These are phyloP conservation scores for Linnaemya tessellans DNA, from an alignment of 2,888 invertebrate species.

Conservation along the genomic window DNA sequence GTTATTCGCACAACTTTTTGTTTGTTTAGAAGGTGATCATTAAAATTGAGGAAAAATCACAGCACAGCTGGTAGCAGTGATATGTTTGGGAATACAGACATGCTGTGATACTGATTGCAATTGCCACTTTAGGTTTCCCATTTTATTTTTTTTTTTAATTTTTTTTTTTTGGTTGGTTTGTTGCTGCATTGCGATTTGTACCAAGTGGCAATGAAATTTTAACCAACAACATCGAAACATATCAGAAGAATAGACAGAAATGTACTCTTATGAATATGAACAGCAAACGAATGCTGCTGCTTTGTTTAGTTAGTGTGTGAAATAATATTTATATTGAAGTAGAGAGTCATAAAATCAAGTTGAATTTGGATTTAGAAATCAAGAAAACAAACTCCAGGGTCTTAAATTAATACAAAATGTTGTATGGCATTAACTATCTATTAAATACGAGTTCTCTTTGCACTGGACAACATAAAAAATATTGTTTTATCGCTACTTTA, in stretches of 20 bases:
- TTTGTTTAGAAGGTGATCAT: slow-evolving; percentile 67
- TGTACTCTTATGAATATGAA: slow-evolving; percentile 1
- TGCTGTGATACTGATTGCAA: slow-evolving; percentile 73
- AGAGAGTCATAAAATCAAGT: slow-evolving; percentile 41
- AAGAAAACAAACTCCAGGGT: slow-evolving; percentile 20
- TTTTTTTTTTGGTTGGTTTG: slow-evolving; percentile 12
- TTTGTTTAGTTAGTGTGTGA: slow-evolving; percentile 10
- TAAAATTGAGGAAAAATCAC: slow-evolving; percentile 70
- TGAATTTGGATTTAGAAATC: slow-evolving; percentile 37
- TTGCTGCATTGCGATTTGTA: slow-evolving; percentile 18
- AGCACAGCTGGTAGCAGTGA: slow-evolving; percentile 69
- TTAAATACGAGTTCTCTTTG: slow-evolving; percentile 10
- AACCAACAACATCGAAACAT: neutral
- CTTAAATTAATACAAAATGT: neutral
- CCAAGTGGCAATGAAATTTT: slow-evolving; percentile 63
- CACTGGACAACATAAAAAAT: no score
- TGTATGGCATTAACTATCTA: slow-evolving; percentile 9
- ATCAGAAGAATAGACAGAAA: slow-evolving; percentile 6
- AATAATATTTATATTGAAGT: slow-evolving; percentile 40
- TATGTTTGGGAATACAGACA: slow-evolving; percentile 71
- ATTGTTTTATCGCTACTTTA: no score
- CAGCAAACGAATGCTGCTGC: slow-evolving; percentile 11
- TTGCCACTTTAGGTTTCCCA: slow-evolving; percentile 66
- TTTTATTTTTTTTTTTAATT: no score
- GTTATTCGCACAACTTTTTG: slow-evolving; percentile 18